Base-by-base conservation (phyloP, 2,888 invertebrate species). In the Limulus polyphemus region DNA sequence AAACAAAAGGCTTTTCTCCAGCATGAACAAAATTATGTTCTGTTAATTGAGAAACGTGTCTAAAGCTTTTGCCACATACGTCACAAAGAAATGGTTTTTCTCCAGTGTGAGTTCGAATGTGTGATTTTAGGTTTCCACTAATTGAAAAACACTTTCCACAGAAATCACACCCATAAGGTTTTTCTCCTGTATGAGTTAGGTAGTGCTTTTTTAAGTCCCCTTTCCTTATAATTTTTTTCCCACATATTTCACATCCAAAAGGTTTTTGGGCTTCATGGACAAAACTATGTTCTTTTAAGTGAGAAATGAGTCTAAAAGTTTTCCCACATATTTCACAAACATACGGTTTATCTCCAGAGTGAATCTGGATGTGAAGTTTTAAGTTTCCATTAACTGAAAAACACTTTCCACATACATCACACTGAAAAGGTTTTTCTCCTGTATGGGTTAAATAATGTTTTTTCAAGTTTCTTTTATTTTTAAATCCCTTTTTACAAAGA, bases 321-420 rank as follows among this genome's bases (percentile, higher is more conserved):
- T 58, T 55, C 46, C 48, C 49, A 49, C 62, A 62, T 12, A 56
- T 46, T 13, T 56, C 47, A 49, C 62, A 62, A 11, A 10, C 12
- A 48, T 51, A 51, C 9, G 51, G 51, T 11, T 51, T 54, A 54
- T 55, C 62, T 5, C 58, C 58, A 16, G 57, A 55, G n/a, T 62
- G 62, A 7, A 16, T 49, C 10, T 14, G 55, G 1, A 47, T n/a
- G 48, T 62, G 62, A 2, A 10, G n/a, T 12, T 47, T 55, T 2
- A 62, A 49, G 13, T 46, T 11, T 11, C 49, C n/a, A 32, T 55
- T 58, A 11, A 46, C 32, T 10, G 17, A 13, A 48, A 56, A 62
- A 12, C 47, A 16, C 13, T 46, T 56, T 10, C 47, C 11, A 16
- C 62, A 62, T 2, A 47, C 11, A 11, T 62, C 55, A 55, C 62